Base-by-base conservation (phyloP, 1,140 invertebrate species). In the Augochlora pura region DNA sequence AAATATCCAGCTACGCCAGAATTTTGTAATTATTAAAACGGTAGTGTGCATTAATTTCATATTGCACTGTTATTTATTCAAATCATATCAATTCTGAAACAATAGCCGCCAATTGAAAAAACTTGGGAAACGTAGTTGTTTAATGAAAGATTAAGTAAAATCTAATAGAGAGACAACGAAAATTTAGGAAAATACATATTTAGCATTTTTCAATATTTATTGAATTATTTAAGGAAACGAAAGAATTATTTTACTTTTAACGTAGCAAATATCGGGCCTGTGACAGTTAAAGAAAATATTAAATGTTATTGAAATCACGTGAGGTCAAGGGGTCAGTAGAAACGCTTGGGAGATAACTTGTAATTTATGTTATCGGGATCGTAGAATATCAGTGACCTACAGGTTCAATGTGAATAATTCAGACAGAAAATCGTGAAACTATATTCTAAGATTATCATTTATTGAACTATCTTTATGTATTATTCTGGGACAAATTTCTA, bases 321-420 rank as follows among this genome's bases (percentile, higher is more conserved):
- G 84, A 91, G 87, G 89, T 90, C 77, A 90, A 86, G 71, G 68
- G 69, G 74, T 80, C 67, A 78, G 27, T 39, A 67, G 57, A 25
- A 83, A 49, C 23, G 64, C n/a, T 27, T 73, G 25, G 10, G 25
- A 65, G 86, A 87, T 86, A 88, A 88, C 64, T 75, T 74, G 32
- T 80, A 83, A 82, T 79, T 69, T 59, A 63, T 85, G 76, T 88
- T 88, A 89, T 89, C 86, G 52, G 46, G 63, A 57, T 81, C 77
- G 42, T 79, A 73, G 64, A 67, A 66, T 75, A 82, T 72, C 80
- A n/a, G 32, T 87, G 76, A 86, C 82, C 82, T 78, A 7, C 2
- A 25, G 54, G 6, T 81, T 69, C 38, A 64, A 46, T 59, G 52
- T 65, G 21, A 59, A 14, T 46, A 32, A 65, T 73, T 16, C 21